These are phyloP conservation scores for Girardinichthys multiradiatus DNA, from an alignment of 2,113 vertebrate species.

Conservation along the genomic window DNA sequence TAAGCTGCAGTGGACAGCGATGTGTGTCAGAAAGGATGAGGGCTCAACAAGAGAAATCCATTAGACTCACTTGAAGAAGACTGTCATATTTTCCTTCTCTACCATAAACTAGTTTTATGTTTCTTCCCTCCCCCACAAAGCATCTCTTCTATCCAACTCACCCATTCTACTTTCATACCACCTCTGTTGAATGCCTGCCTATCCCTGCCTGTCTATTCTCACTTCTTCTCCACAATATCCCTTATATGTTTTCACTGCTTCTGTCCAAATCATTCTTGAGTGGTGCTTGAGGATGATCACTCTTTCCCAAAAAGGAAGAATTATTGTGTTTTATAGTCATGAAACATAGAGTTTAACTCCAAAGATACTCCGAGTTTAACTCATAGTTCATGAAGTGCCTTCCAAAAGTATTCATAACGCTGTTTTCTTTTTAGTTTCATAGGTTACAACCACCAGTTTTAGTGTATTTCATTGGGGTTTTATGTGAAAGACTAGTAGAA, in stretches of 20 bases:
- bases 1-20: slow-evolving; percentile 11
- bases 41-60: slow-evolving; percentile 65
- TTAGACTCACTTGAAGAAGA: slow-evolving; percentile 47
- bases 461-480: too few species aligned
- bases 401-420: too few species aligned
- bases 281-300: background rate
- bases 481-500: too few species aligned
- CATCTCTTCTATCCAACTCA: slow-evolving; percentile 15
- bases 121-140: slow-evolving; percentile 1
- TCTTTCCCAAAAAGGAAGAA: background rate
- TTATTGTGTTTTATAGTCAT: background rate
- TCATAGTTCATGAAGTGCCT: too few species aligned
- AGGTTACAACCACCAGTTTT: too few species aligned
- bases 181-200: slow-evolving; percentile 11
- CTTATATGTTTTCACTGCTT: background rate
- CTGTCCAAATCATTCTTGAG: background rate
- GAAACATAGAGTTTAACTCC: background rate
- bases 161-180: slow-evolving; percentile 30
- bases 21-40: slow-evolving; percentile 46
- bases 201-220: slow-evolving; percentile 28
- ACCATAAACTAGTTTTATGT: slow-evolving; percentile 38
- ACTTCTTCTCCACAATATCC: slow-evolving; percentile 6
- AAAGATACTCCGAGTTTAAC: too few species aligned
- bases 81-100: slow-evolving; percentile 52
- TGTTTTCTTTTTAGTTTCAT: too few species aligned